Base-by-base conservation (phyloP, 2,797 vertebrate genomes). In the Meda fulgida region DNA sequence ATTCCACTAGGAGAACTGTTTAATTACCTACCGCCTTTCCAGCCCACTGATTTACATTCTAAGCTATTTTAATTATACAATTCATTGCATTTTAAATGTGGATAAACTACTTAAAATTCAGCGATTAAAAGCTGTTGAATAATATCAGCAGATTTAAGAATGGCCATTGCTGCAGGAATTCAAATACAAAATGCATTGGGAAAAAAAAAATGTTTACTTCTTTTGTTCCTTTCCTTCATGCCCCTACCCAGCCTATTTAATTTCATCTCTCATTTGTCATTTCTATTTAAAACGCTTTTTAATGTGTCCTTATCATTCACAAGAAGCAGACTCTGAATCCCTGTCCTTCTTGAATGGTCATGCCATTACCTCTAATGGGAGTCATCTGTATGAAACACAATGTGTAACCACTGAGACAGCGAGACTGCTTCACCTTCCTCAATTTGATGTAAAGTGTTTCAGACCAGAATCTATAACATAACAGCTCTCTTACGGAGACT, bases 21-120 rank as follows among this genome's bases (percentile, higher is more conserved):
- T 95, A 95, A 96, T 96, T 96, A 95, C 94, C 93, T 55, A 89
- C 93, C 92, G 93, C 94, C 96, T 96, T 94, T 94, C 91, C 93
- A 91, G 93, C 91, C 93, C 92, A 96, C 92, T 97, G 96, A 97
- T 97, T 97, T 96, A 96, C 95, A 93, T 96, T 91, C 92, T 93
- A 93, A 92, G 94, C 92, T 93, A 89, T 93, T 96, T 95, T 96
- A 97, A 97, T 97, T 96, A 96, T 92, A 96, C 95, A 95, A 96
- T 94, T 93, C 95, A 93, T 93, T 96, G 96, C 96, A 96, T 96
- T 96, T 96, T 96, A 96, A 97, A 96, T 94, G 94, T 94, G 93
- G 86, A 95, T 93, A 94, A 95, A 95, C 95, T 92, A 94, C 94
- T 96, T 96, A 93, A 94, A 95, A 97, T 96, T 93, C 94, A 95